Evolutionary conservation across 2,797 vertebrate genomes (phyloP), one percentile per base, ranked within the genome.

Genomic region (Otus scops): DNA sequence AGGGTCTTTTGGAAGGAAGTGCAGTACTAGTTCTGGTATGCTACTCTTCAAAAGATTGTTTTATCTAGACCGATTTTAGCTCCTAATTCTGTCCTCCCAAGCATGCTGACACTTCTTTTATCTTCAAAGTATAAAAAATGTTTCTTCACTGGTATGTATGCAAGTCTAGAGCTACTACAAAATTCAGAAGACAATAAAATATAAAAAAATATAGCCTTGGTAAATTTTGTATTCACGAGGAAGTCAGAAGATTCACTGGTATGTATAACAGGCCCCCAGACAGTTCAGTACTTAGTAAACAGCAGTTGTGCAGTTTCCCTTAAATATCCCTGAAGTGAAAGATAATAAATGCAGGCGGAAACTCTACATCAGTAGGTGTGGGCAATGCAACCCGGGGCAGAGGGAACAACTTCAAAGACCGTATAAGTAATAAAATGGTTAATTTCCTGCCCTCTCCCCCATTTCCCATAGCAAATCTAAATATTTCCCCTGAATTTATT

Each of bases 241-340:
- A 96, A 93, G 82, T 78, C 54, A 59, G 20, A 91, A 57, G 50
- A 93, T 77, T 85, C 53, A 50, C 67, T 92, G 89, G 63, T 67
- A 56, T 11, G 13, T 34, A 34, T 57, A 85, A 94, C 7, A 50
- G 18, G 11, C 39, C 56, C 38, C 60, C 16, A 50, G 64, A 82
- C 7, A 10, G 39, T n/a, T 85, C 20, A 32, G 30, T 48, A 28
- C 32, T 82, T 41, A 53, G 32, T 34, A 80, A 77, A 93, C 89
- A 95, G 50, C 74, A 91, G 76, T 70, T 38, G 53, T 87, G 76
- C 69, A 32, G 51, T 84, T 96, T 92, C 53, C 54, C 54, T 88
- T 89, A 89, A 96, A 93, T 91, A 94, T 39, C 73, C 65, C 89
- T 22, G 64, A 93, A 92, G 19, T 48, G 22, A 93, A 96, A 96